Percentiles rank a stretch among this genome's conserved stretches.
These are phyloP conservation scores for Acleris literana DNA, from an alignment of 2,888 invertebrate genomes.

Conservation along the genomic window DNA sequence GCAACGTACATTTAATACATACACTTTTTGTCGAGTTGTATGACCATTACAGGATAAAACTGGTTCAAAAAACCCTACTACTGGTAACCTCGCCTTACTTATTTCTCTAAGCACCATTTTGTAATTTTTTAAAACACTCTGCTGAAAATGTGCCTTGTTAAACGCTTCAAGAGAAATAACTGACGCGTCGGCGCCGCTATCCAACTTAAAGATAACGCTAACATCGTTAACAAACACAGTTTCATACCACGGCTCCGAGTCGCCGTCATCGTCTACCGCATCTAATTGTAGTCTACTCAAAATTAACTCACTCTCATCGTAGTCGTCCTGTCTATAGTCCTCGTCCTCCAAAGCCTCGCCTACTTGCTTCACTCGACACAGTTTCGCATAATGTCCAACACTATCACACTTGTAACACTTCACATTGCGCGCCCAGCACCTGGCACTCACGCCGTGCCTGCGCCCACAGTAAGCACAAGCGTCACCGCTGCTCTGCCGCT, in stretches of 20 bases:
- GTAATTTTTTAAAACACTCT: background rate
- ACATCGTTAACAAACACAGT: constrained; percentile 6
- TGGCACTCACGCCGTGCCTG: no score
- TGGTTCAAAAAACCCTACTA: constrained; percentile 7
- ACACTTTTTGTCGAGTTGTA: no score
- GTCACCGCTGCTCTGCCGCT: background rate
- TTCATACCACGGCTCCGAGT: background rate
- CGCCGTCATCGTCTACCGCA: background rate
- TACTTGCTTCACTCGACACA: no score
- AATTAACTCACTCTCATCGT: constrained; percentile 22
- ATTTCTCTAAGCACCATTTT: constrained; percentile 13
- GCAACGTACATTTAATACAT: no score
- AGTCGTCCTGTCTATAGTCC: constrained; percentile 4
- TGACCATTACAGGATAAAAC: background rate
- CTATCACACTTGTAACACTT: constrained; percentile 12
- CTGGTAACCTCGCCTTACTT: constrained; percentile 8
- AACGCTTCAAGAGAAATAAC: constrained; percentile 12
- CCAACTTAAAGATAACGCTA: constrained; percentile 5
- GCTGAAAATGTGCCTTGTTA: constrained; percentile 8
- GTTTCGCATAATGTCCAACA: no score
- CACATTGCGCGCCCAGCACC: no score
- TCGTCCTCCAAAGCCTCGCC: constrained; percentile 6
- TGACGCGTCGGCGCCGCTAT: constrained; percentile 12
- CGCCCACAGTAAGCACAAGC: background rate
- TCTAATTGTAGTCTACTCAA: constrained; percentile 2